Evolutionary conservation across 2,797 vertebrate species (phyloP).

Genomic region (Poeciliopsis infans): DNA sequence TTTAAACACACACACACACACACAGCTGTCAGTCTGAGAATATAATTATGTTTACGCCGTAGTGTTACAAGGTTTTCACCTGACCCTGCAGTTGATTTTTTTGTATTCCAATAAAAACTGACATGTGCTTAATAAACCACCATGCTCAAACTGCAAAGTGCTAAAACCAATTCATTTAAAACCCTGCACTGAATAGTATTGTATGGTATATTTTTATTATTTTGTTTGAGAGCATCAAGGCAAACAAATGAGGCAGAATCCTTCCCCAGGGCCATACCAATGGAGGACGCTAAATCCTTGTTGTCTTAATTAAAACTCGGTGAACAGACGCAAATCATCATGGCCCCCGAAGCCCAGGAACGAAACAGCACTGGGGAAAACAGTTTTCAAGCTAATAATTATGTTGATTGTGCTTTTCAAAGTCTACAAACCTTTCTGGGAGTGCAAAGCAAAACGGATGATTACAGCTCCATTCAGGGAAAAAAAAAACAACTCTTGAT

Average conservation of each 20-base stretch:
- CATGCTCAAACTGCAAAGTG: conserved; percentile 5
- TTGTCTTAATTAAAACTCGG: conserved; percentile 75
- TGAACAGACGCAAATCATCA: conserved; percentile 50
- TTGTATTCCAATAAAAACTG: conserved; percentile 19
- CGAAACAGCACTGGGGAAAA: conserved; percentile 41
- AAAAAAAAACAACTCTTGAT: conserved; percentile 17
- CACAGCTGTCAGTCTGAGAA: conserved; percentile 30
- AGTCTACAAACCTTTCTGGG: conserved; percentile 37
- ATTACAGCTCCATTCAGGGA: conserved; percentile 20
- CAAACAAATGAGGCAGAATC: conserved; percentile 57
- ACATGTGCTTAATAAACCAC: conserved; percentile 27
- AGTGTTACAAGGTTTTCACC: background rate
- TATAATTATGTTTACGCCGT: conserved; percentile 14
- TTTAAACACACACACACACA: conserved; percentile 9
- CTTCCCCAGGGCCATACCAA: conserved; percentile 56
- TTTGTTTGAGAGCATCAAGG: conserved; percentile 39
- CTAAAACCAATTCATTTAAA: conserved; percentile 38
- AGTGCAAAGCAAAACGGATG: conserved; percentile 47
- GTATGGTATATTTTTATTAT: conserved; percentile 33
- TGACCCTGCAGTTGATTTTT: conserved; percentile 3
- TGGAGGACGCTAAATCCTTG: conserved; percentile 66
- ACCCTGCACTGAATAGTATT: conserved; percentile 34
- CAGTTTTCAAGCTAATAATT: conserved; percentile 67
- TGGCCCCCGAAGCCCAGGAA: conserved; percentile 49
- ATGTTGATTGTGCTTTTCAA: conserved; percentile 58